Conservation (phyloP, 2,797 vertebrate genomes). For the Lutra lutra region DNA sequence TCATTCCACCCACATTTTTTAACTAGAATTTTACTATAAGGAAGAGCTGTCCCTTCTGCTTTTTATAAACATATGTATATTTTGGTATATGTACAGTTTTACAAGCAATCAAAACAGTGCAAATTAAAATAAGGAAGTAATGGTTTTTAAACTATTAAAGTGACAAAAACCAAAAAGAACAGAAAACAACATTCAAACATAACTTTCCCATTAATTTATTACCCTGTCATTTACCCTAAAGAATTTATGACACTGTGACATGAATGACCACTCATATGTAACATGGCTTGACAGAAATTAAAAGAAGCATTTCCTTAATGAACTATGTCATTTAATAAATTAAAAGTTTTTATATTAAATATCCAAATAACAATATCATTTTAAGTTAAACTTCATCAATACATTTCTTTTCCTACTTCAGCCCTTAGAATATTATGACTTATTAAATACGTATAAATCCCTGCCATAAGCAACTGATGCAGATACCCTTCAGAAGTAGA, state of each 20-base stretch:
- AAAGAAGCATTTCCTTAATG: constrained; percentile 29
- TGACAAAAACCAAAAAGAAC: constrained; percentile 40
- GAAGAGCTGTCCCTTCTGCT: not conserved
- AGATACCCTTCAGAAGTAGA: not conserved
- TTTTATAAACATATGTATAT: constrained; percentile 15
- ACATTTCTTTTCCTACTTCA: not conserved
- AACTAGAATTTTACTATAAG: not conserved
- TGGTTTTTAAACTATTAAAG: not conserved
- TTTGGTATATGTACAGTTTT: not conserved
- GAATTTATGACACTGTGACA: not conserved
- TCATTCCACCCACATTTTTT: not conserved
- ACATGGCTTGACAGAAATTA: not conserved
- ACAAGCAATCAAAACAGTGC: constrained; percentile 24
- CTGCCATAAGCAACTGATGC: not conserved
- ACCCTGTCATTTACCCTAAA: constrained; percentile 1
- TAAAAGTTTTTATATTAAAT: constrained; percentile 2
- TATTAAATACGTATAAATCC: constrained; percentile 26
- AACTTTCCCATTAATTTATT: constrained; percentile 37
- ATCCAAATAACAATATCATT: constrained; percentile 13
- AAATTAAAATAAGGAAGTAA: constrained; percentile 2
- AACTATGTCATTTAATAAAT: not conserved
- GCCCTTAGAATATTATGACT: not conserved
- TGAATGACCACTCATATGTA: not conserved
- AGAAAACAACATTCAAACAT: not conserved
- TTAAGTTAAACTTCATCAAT: not conserved